Conservation (phyloP, 2,888 invertebrate species). For the Piscicola geometra region DNA sequence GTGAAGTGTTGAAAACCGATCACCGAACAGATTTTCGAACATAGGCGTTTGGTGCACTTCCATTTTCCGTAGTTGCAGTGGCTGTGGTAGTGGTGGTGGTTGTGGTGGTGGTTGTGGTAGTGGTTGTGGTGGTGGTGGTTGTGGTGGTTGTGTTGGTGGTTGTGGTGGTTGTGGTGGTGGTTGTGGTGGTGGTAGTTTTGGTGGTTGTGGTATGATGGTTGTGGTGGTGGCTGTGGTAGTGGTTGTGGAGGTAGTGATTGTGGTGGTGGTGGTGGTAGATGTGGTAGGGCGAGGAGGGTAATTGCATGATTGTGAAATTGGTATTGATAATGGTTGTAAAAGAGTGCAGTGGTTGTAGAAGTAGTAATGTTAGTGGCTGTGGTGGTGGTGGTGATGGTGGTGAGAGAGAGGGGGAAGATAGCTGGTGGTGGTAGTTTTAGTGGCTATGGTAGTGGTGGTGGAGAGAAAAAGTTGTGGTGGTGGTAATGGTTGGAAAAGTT, state of each 20-base stretch:
- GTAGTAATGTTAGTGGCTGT: no score
- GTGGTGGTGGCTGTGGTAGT: not conserved
- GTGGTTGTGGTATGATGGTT: not conserved
- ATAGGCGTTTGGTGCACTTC: conserved; percentile 48
- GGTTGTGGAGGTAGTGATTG: not conserved
- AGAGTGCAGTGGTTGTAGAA: no score
- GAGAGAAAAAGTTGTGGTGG: no score
- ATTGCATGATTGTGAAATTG: no score
- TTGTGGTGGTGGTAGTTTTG: not conserved
- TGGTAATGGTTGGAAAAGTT: no score
- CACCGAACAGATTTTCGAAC: conserved; percentile 47
- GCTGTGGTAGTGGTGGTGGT: conserved; percentile 39
- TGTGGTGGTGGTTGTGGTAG: not conserved
- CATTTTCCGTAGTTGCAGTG: conserved; percentile 47
- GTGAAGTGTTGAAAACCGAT: conserved; percentile 47
- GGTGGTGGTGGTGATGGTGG: no score
- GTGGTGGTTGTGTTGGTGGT: no score
- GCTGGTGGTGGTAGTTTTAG: no score
- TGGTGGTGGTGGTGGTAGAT: not conserved
- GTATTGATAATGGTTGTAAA: no score
- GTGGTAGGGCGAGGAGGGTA: not conserved
- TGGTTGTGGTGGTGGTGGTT: not conserved
- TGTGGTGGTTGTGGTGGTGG: no score
- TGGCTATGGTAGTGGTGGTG: no score
- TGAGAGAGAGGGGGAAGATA: no score